These are phyloP conservation scores for Melanitta fusca DNA, from an alignment of 2,797 vertebrate genomes.

Conservation along the genomic window DNA sequence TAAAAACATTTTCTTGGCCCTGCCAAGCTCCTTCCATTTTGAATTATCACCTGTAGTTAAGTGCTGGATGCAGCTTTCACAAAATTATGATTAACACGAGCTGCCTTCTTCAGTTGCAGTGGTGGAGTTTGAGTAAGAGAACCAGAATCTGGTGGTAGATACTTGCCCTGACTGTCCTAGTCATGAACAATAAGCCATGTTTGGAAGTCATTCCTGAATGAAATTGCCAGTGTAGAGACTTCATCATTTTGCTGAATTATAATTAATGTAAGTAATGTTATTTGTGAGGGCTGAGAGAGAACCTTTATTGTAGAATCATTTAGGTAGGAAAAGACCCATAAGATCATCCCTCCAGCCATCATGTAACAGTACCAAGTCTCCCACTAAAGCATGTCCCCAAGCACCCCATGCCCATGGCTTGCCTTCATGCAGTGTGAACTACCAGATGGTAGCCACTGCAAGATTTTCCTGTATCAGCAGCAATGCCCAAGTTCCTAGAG, in stretches of 20 bases:
- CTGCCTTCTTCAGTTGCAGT: neutral
- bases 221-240: neutral
- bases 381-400: too few species aligned
- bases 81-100: neutral
- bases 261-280: neutral
- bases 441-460: neutral
- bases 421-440: neutral
- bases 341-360: neutral
- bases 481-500: neutral
- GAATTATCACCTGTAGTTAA: neutral
- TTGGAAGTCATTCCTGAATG: neutral
- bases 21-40: neutral
- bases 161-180: neutral
- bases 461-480: neutral
- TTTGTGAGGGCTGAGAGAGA: neutral
- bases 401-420: neutral
- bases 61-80: neutral
- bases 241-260: neutral
- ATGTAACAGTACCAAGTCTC: neutral
- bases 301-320: neutral
- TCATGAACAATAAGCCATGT: neutral
- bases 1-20: neutral
- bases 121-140: neutral
- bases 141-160: neutral
- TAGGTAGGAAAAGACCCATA: neutral